Evolutionary conservation across 2,797 vertebrate genomes (phyloP).

Genomic region (Lagorchestes hirsutus): DNA sequence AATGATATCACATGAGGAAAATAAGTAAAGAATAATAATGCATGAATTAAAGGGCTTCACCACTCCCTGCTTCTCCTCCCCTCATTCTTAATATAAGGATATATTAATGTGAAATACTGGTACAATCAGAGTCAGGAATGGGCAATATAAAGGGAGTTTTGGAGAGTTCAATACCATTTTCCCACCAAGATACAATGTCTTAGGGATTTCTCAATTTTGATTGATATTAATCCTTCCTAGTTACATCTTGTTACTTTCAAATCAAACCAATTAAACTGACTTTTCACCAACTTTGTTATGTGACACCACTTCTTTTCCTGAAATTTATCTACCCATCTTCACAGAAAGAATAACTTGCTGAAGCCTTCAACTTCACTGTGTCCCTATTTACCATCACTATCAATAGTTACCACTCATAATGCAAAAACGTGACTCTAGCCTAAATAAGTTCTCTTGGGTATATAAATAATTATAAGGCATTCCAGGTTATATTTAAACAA

Average conservation of each 20-base stretch:
- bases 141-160: not conserved
- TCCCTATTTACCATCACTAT: slow-evolving; percentile 64
- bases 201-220: not conserved
- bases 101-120: not conserved
- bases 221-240: not conserved
- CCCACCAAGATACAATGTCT: not conserved
- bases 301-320: slow-evolving; percentile 56
- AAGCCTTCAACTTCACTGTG: slow-evolving; percentile 66
- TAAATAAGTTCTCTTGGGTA: slow-evolving; percentile 64
- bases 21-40: not conserved
- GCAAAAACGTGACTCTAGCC: slow-evolving; percentile 69
- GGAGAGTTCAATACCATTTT: not conserved
- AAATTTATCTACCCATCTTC: slow-evolving; percentile 19
- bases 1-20: not conserved
- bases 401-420: slow-evolving; percentile 64
- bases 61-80: not conserved
- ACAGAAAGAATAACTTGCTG: slow-evolving; percentile 51
- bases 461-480: slow-evolving; percentile 74
- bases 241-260: slow-evolving; percentile 37
- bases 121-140: not conserved
- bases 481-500: slow-evolving; percentile 57
- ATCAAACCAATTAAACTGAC: slow-evolving; percentile 31
- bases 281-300: not conserved
- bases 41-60: not conserved
- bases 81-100: not conserved